phyloP scores from a whole-genome alignment of 2,113 vertebrate genomes.

The Protomyctophum bolini region DNA sequence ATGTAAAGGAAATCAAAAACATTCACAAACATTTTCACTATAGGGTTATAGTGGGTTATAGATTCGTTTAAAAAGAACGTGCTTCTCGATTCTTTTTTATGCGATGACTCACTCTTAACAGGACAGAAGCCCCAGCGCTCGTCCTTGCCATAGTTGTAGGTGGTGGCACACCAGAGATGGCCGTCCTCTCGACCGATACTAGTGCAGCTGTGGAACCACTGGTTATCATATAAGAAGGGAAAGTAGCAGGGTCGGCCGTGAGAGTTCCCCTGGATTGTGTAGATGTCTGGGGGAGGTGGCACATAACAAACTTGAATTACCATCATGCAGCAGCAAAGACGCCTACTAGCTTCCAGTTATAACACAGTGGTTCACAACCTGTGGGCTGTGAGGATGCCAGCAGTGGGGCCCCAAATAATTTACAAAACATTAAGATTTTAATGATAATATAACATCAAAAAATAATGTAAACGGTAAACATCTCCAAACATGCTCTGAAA shows the following conservation, averaged over 20 bases:
- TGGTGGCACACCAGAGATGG: conserved; percentile 96
- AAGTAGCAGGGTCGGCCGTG: conserved; percentile 93
- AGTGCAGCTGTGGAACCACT: conserved; percentile 95
- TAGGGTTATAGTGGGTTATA: no score
- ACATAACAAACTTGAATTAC: conserved; percentile 12
- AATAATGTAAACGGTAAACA: no score
- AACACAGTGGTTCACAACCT: background rate
- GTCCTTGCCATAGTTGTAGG: conserved; percentile 91
- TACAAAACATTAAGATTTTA: no score
- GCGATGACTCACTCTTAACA: conserved; percentile 86
- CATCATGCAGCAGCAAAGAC: background rate
- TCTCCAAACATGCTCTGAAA: no score
- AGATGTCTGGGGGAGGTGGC: conserved; percentile 84
- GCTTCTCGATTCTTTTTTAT: no score
- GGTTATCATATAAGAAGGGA: conserved; percentile 93
- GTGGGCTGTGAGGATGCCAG: no score
- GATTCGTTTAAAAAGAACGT: no score
- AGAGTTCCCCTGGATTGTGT: conserved; percentile 97
- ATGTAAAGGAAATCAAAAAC: no score
- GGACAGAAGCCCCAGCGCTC: conserved; percentile 98
- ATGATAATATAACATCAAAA: no score
- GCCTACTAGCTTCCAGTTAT: background rate
- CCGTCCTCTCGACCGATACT: conserved; percentile 91
- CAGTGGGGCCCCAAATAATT: no score
- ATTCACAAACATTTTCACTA: no score